Evolutionary conservation across 2,797 vertebrate species (phyloP).

Genomic region (Sebastes elongatus): DNA sequence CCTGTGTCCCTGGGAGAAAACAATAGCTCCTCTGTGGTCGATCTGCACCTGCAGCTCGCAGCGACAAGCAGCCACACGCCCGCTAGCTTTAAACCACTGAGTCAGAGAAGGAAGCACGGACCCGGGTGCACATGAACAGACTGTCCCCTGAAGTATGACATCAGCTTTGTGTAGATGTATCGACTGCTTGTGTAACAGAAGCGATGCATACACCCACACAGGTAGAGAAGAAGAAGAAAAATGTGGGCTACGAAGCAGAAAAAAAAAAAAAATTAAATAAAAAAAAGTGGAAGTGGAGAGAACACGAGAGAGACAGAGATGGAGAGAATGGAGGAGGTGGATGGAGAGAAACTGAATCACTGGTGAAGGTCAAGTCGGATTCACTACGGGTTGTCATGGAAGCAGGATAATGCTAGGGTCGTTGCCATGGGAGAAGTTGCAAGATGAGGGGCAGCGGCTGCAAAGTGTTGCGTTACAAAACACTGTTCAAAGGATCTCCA

Average conservation of each 20-base stretch:
- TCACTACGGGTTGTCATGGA: constrained; percentile 82
- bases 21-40: constrained; percentile 67
- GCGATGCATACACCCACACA: constrained; percentile 67
- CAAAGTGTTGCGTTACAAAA: constrained; percentile 57
- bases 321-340: constrained; percentile 70
- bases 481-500: constrained; percentile 43
- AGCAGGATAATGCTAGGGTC: constrained; percentile 79
- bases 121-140: constrained; percentile 45
- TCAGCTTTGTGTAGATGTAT: constrained; percentile 59
- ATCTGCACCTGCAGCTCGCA: constrained; percentile 61
- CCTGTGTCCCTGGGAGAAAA: constrained; percentile 41
- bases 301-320: constrained; percentile 49
- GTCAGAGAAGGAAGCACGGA: constrained; percentile 55
- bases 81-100: constrained; percentile 49
- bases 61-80: constrained; percentile 72
- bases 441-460: constrained; percentile 53
- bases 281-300: constrained; percentile 54
- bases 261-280: constrained; percentile 23
- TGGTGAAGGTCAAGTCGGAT: constrained; percentile 81
- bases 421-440: constrained; percentile 77
- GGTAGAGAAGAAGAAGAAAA: constrained; percentile 49
- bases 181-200: constrained; percentile 73
- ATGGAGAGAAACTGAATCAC: constrained; percentile 79
- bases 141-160: constrained; percentile 70
- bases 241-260: constrained; percentile 50